Evolutionary conservation across 1,140 invertebrate species (phyloP).

Genomic region (Drosophila nannoptera): DNA sequence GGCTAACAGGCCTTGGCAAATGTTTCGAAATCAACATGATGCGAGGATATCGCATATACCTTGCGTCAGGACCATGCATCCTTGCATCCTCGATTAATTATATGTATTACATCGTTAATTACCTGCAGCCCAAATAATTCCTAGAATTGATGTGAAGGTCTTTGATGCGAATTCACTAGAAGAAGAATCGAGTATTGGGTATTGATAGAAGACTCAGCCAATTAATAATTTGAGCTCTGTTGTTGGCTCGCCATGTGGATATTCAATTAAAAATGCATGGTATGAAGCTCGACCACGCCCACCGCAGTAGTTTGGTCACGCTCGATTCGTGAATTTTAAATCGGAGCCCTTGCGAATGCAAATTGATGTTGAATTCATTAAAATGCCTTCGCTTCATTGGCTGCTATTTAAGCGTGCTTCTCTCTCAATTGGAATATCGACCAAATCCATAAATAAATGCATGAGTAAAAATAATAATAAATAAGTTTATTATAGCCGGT

Average conservation of each 20-base stretch:
- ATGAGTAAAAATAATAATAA: conserved; percentile 41
- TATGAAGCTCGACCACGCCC: conserved; percentile 3
- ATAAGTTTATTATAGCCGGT: conserved; percentile 9
- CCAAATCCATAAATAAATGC: conserved; percentile 23
- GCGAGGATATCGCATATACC: no score
- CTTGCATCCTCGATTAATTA: no score
- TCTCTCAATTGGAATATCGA: conserved; percentile 27
- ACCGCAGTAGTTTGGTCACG: conserved; percentile 17
- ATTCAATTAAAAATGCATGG: conserved; percentile 60
- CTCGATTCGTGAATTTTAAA: conserved; percentile 52
- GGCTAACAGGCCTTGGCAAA: no score
- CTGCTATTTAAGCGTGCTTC: conserved; percentile 51
- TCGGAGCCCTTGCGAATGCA: conserved; percentile 59
- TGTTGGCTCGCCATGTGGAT: conserved; percentile 36
- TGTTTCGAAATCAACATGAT: no score
- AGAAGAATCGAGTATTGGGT: not conserved
- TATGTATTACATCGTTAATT: no score
- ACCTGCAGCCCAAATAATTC: no score
- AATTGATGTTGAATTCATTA: conserved; percentile 72
- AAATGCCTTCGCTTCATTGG: conserved; percentile 62
- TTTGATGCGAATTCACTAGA: not conserved
- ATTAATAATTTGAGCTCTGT: conserved; percentile 52
- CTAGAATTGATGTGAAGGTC: no score
- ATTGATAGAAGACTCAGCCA: conserved; percentile 29
- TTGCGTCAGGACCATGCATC: no score